Percentiles rank a stretch among this genome's conserved stretches.
Evolutionary conservation across 2,113 vertebrate genomes (phyloP).

Genomic region (Oxyruncus cristatus): DNA sequence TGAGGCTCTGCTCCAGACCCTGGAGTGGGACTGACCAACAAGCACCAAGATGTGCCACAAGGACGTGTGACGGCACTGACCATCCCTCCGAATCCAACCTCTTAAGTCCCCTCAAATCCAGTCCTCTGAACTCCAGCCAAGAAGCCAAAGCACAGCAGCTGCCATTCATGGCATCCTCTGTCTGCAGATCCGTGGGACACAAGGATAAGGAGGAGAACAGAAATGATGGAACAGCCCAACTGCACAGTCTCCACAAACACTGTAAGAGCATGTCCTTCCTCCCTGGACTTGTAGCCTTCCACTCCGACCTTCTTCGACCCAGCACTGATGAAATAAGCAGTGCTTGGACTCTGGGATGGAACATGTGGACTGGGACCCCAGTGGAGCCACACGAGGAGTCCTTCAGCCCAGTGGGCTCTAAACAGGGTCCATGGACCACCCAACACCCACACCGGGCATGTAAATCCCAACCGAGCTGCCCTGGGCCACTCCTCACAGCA

Average conservation of each 20-base stretch:
- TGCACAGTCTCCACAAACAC: background rate
- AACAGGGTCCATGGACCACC: too few relatives aligned
- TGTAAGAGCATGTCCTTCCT: background rate
- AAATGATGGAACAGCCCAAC: background rate
- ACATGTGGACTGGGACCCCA: background rate
- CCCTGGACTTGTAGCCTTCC: background rate
- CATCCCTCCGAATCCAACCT: background rate
- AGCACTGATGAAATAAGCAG: background rate
- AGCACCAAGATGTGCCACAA: background rate
- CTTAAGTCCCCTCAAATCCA: background rate
- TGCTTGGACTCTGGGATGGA: fast-evolving
- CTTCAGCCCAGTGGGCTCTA: background rate
- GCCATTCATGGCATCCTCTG: background rate
- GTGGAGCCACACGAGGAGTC: too few relatives aligned
- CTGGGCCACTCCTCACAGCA: background rate
- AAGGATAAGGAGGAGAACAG: background rate
- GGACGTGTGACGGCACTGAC: background rate
- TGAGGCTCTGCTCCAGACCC: background rate
- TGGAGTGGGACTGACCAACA: background rate
- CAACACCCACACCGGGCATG: fast-evolving
- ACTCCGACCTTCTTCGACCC: too few relatives aligned
- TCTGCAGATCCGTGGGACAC: background rate
- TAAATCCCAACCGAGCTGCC: too few relatives aligned
- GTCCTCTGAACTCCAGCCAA: background rate
- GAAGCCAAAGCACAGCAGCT: background rate